phyloP scores from a whole-genome alignment of 2,113 vertebrate genomes.

The Cygnus atratus region DNA sequence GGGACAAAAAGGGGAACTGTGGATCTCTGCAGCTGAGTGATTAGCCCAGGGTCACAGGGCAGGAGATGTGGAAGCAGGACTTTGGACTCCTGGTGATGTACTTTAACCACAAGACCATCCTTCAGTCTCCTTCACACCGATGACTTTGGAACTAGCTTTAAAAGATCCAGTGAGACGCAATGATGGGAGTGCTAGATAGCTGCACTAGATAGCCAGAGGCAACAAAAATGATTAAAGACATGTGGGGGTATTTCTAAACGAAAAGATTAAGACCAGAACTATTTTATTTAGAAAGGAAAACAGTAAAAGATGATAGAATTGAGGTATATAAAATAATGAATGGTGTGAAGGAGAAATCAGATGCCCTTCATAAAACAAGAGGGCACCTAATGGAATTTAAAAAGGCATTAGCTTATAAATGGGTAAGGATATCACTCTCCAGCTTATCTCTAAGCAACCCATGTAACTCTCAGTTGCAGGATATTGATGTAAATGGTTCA shows the following conservation, averaged over 20 bases:
- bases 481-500: neutral
- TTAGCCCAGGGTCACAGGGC: neutral
- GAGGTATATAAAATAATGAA: constrained; percentile 41
- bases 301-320: constrained; percentile 51
- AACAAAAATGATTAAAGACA: constrained; percentile 61
- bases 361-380: constrained; percentile 57
- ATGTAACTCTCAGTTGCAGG: constrained; percentile 6
- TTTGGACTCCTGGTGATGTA: neutral
- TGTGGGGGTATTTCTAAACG: constrained; percentile 60
- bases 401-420: neutral
- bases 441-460: neutral
- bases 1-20: neutral
- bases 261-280: constrained; percentile 64
- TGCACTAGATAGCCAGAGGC: constrained; percentile 40
- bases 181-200: constrained; percentile 61
- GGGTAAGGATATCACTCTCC: neutral
- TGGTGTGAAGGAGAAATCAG: constrained; percentile 60
- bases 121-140: constrained; percentile 52
- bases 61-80: neutral
- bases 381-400: constrained; percentile 35
- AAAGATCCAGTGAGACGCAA: constrained; percentile 53
- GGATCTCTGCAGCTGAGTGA: neutral
- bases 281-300: constrained; percentile 65
- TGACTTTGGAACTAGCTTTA: constrained; percentile 64
- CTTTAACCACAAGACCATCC: constrained; percentile 11